Percentiles rank a stretch among this genome's conserved stretches.
phyloP scores from a whole-genome alignment of 2,113 vertebrate genomes.

The Ammospiza caudacuta region DNA sequence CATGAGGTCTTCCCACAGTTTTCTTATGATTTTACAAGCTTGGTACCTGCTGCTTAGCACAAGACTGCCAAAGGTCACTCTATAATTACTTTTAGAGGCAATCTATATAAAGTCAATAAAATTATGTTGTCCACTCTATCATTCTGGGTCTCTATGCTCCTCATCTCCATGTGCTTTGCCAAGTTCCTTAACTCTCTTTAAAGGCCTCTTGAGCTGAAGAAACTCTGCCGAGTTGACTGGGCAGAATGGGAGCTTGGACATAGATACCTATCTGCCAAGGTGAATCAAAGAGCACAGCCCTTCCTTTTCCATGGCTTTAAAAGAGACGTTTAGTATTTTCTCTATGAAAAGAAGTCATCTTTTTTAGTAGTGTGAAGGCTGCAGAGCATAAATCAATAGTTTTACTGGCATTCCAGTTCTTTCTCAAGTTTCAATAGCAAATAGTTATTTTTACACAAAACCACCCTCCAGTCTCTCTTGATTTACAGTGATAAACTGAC shows the following conservation, averaged over 20 bases:
- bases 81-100: background rate
- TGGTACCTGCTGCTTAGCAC: background rate
- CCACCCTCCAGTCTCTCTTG: background rate
- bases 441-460: constrained; percentile 35
- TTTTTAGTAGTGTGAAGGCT: background rate
- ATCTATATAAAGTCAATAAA: background rate
- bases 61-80: background rate
- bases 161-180: background rate
- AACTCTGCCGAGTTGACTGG: background rate
- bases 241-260: background rate
- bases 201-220: background rate
- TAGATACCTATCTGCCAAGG: background rate
- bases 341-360: background rate
- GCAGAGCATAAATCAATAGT: constrained; percentile 25
- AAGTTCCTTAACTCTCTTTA: background rate
- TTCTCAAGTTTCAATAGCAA: constrained; percentile 25
- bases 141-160: background rate
- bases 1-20: background rate
- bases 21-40: background rate
- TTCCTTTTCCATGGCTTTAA: background rate
- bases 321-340: constrained; percentile 14
- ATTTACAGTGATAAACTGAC: constrained; percentile 33
- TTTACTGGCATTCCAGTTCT: background rate
- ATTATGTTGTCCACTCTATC: background rate
- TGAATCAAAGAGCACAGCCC: background rate